These are phyloP conservation scores for Triplophysa yarkandensis DNA, from an alignment of 2,797 vertebrate species.

Conservation along the genomic window DNA sequence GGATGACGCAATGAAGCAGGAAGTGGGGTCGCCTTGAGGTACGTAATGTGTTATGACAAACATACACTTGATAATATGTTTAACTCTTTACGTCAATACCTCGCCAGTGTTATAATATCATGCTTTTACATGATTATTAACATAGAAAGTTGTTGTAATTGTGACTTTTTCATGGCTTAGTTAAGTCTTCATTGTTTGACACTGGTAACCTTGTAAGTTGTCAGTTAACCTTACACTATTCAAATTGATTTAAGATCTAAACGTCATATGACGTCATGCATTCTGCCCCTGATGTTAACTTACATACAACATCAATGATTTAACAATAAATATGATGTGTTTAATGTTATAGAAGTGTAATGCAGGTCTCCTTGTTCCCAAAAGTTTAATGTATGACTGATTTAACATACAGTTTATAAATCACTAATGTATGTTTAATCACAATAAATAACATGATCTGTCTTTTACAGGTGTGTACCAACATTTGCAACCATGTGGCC, in stretches of 20 bases:
- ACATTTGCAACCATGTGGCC: slow-evolving; percentile 85
- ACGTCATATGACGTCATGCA: background rate
- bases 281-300: background rate
- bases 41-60: slow-evolving; percentile 4
- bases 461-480: background rate
- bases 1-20: slow-evolving; percentile 16
- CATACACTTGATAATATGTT: background rate
- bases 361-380: too few relatives aligned
- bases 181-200: background rate
- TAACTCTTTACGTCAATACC: background rate
- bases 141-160: too few relatives aligned
- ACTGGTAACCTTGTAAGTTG: slow-evolving; percentile 6
- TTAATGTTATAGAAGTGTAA: too few relatives aligned
- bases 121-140: background rate
- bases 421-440: too few relatives aligned
- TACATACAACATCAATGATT: too few relatives aligned
- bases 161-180: background rate
- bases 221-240: too few relatives aligned
- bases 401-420: background rate
- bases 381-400: background rate
- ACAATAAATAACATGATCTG: too few relatives aligned
- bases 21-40: background rate
- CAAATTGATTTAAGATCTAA: too few relatives aligned
- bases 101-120: background rate
- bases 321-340: too few relatives aligned